Evolutionary conservation across 2,113 vertebrate genomes (phyloP), one percentile per base, ranked within the genome.

Genomic region (Datnioides undecimradiatus): DNA sequence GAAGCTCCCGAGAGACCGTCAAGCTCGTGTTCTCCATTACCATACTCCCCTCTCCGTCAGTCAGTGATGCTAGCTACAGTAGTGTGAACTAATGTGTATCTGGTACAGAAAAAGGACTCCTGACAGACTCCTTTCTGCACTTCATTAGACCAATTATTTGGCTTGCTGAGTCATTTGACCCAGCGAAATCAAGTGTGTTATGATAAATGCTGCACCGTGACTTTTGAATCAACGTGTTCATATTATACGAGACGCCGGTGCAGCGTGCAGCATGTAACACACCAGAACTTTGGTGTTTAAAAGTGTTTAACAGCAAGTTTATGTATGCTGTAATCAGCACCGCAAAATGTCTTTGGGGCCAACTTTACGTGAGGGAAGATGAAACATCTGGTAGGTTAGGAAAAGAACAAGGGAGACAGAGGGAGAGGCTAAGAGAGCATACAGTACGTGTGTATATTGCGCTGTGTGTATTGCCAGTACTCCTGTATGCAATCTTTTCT

Each of bases 121-220:
- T 73, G 88, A 86, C 84, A 87, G 76, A 84, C 84, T 89, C 67
- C 73, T 79, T 91, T 87, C 82, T 90, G 76, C 89, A 86, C 89
- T 88, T 92, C 88, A 91, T 93, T 92, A 91, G 78, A 82, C 80
- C 87, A 90, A 91, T 93, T 88, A 90, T 88, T 90, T 83, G 83
- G 65, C 82, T 87, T 90, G 75, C 85, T 88, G 86, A 91, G 89
- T 87, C 80, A 88, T 89, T 87, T 89, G 88, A 92, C 76, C 85
- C 68, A 48, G 73, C 63, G 51, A 63, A 88, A 82, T 84, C 83
- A 88, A 87, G 85, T 75, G 78, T 87, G 88, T 55, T 68, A 76
- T 85, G 75, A 83, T 76, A 66, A 89, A 90, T 82, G 60, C 33
- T 71, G 55, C 45, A 10, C 51, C 51, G 29, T 66, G 60, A 49